Percentiles rank a stretch among this genome's conserved stretches.
Conservation (phyloP, 2,113 vertebrate genomes). For the Maccullochella peelii region DNA sequence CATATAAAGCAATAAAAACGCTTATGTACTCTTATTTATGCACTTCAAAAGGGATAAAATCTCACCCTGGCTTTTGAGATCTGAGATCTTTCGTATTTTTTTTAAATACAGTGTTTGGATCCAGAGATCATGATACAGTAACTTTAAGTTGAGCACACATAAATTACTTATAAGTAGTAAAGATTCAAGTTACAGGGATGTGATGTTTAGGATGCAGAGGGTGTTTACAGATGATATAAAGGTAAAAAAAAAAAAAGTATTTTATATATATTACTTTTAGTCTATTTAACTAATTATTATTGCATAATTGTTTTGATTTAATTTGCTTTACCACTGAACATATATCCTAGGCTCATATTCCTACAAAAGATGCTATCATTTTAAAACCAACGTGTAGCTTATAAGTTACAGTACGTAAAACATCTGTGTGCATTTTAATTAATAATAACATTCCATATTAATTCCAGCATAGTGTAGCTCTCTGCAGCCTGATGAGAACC, state of each 20-base stretch:
- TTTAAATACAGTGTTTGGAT: neutral
- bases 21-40: neutral
- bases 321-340: neutral
- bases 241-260: neutral
- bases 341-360: neutral
- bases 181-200: neutral
- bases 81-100: neutral
- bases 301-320: neutral
- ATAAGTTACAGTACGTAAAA: neutral
- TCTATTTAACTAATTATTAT: neutral
- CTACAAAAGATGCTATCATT: neutral
- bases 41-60: neutral
- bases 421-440: neutral
- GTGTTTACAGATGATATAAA: neutral
- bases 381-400: no score
- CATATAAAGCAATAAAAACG: slow-evolving; percentile 5
- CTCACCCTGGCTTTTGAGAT: neutral
- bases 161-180: neutral
- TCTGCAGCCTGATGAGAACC: neutral
- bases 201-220: neutral
- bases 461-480: neutral
- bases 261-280: neutral
- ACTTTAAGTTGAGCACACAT: neutral
- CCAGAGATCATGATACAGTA: neutral
- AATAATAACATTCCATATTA: no score